Percentiles rank a stretch among this genome's conserved stretches.
Evolutionary conservation across 2,888 invertebrate genomes (phyloP).

Genomic region (Eledona agricola): DNA sequence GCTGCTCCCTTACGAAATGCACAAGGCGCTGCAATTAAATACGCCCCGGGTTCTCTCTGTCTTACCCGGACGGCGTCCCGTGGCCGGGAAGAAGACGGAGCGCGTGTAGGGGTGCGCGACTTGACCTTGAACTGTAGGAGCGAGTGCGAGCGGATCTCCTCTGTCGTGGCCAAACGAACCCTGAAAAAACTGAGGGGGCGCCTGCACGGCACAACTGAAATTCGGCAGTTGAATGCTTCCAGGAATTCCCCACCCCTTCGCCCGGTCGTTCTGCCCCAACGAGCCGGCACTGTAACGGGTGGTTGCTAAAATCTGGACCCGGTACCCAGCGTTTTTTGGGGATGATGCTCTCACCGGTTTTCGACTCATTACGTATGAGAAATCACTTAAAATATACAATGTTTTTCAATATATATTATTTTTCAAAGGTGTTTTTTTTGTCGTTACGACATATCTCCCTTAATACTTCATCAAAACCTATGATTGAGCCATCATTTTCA

Average conservation of each 20-base stretch:
- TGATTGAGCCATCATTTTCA: too few species aligned
- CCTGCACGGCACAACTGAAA: slow-evolving; percentile 54
- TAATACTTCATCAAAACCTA: too few species aligned
- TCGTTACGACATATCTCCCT: too few species aligned
- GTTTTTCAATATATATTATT: too few species aligned
- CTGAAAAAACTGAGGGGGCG: slow-evolving; percentile 42
- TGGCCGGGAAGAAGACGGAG: slow-evolving; percentile 16
- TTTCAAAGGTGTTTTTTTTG: too few species aligned
- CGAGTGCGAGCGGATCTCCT: slow-evolving; percentile 32
- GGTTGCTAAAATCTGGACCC: too few species aligned
- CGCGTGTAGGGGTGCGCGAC: slow-evolving; percentile 55
- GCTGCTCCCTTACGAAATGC: slow-evolving; percentile 46
- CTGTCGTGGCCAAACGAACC: slow-evolving; percentile 34
- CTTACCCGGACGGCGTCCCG: slow-evolving; percentile 6
- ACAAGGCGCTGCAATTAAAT: slow-evolving; percentile 36
- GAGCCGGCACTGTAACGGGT: too few species aligned
- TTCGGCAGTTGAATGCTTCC: slow-evolving; percentile 59
- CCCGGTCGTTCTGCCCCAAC: slow-evolving; percentile 8
- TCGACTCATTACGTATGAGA: too few species aligned
- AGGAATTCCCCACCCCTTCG: slow-evolving; percentile 48
- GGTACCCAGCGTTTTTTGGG: too few species aligned
- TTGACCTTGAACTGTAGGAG: slow-evolving; percentile 60
- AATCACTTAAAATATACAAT: too few species aligned
- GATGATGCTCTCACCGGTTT: too few species aligned
- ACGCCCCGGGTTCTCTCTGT: slow-evolving; percentile 18